A percentile compares a stretch with the other conserved stretches of the same genome.
Conservation (phyloP, 2,113 vertebrate genomes). For the Indicator maculatus region DNA sequence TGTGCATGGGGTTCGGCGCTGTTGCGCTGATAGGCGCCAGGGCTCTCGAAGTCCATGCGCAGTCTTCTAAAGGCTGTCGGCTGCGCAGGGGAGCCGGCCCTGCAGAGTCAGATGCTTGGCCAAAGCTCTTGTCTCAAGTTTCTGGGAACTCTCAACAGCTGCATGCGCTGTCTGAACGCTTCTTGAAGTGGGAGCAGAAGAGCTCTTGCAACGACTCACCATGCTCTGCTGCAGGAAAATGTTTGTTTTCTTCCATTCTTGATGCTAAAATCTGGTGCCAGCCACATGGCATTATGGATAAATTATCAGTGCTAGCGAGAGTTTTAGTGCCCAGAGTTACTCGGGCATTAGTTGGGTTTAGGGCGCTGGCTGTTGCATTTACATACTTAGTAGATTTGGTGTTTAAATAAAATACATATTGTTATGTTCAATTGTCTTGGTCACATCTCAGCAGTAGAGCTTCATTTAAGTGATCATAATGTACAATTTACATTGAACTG, state of each 20-base stretch:
- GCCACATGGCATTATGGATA: accelerated
- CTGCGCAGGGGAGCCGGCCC: accelerated
- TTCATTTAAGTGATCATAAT: neutral
- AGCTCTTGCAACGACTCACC: accelerated
- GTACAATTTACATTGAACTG: neutral
- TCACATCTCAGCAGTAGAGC: neutral
- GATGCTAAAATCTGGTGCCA: neutral
- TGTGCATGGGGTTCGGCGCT: too few relatives aligned
- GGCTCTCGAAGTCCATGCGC: accelerated
- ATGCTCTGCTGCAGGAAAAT: neutral
- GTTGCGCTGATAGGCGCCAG: accelerated
- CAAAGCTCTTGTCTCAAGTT: accelerated
- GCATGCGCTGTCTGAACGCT: accelerated
- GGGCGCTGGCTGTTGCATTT: neutral
- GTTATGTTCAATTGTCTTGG: neutral
- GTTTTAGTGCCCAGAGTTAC: neutral
- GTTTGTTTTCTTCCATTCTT: neutral
- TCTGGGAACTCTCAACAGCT: neutral
- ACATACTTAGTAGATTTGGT: neutral
- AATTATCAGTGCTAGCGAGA: accelerated
- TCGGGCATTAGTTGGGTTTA: neutral
- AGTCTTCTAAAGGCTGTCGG: accelerated
- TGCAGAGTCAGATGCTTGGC: accelerated
- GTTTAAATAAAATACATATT: neutral
- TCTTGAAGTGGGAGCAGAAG: accelerated